These are phyloP conservation scores for Rhyacophila evoluta DNA, from an alignment of 2,888 invertebrate genomes.

Conservation along the genomic window DNA sequence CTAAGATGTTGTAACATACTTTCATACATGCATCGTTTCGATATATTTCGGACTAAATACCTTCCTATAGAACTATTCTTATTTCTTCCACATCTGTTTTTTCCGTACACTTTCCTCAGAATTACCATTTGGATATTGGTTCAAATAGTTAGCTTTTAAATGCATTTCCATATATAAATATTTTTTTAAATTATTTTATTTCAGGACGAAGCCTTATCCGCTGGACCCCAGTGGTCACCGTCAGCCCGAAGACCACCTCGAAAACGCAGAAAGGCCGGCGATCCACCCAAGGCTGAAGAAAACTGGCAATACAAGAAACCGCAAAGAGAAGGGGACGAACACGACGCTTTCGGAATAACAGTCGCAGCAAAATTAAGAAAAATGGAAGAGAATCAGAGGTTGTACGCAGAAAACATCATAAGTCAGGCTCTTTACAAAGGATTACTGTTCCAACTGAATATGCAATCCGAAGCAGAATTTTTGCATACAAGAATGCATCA, in stretches of 20 bases:
- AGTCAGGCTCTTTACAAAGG: conserved; percentile 53
- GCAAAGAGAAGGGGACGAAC: conserved; percentile 46
- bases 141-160: too few species aligned
- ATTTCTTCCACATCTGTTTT: too few species aligned
- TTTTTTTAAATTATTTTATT: too few species aligned
- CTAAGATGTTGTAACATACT: too few species aligned
- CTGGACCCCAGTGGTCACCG: conserved; percentile 42
- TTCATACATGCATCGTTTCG: too few species aligned
- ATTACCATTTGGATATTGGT: too few species aligned
- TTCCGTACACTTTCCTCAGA: too few species aligned
- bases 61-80: too few species aligned
- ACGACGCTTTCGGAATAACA: conserved; percentile 51
- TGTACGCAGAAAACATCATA: conserved; percentile 52
- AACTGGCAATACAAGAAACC: conserved; percentile 23
- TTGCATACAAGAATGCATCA: conserved; percentile 43
- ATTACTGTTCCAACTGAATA: conserved; percentile 51
- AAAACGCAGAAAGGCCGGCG: conserved; percentile 39
- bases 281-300: not conserved
- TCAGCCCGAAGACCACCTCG: conserved; percentile 50
- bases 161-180: too few species aligned
- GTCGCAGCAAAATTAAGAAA: conserved; percentile 51
- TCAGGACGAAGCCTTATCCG: not conserved
- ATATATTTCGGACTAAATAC: too few species aligned
- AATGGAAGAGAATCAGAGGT: conserved; percentile 50
- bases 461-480: conserved; percentile 47